Base-by-base conservation (phyloP, 1,140 invertebrate species). In the Drosophila novamexicana region DNA sequence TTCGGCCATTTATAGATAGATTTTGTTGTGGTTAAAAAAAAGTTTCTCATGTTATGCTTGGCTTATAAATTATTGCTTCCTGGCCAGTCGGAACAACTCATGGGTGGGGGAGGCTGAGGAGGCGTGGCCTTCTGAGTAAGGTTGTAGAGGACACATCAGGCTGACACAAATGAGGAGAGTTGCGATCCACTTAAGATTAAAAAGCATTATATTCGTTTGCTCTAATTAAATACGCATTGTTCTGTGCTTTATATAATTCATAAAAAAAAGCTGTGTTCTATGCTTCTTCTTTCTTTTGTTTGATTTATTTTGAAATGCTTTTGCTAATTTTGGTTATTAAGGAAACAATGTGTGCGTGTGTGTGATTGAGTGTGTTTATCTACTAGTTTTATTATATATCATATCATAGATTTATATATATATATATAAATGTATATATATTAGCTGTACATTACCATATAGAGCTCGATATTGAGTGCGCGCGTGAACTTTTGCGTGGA, bases 381-480 rank as follows among this genome's bases (percentile, higher is more conserved):
- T 68, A 75, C 84, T 86, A 88, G 68, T 63, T 58, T 42, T 45
- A 69, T 68, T 34, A 36, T 69, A 68, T 73, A 47, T 62, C 12
- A 66, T 73, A 77, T 63, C 16, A 53, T 59, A 53, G 22, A 57
- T 39, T 50, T 65, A 42, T 64, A 69, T 72, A 72, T 39, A 12
- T 68, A 67, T 59, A 49, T 50, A 40, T 53, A 71, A 62, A 54
- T 74, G 37, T 69, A 44, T 66, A 67, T 86, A 76, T 78, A 64
- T 79, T 78, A 76, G 76, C 83, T 86, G 83, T 88, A 88, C 83
- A 88, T 78, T 89, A 84, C 76, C 79, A 76, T 29, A 72, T 68
- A 59, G 52, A 85, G 81, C 65, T 85, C 47, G 54, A 66, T 40
- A 68, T 72, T 44, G 53, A 52, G 69, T 49, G 66, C 72, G 79